These are phyloP conservation scores for Ophonus ardosiacus DNA, from an alignment of 2,888 invertebrate species.

Conservation along the genomic window DNA sequence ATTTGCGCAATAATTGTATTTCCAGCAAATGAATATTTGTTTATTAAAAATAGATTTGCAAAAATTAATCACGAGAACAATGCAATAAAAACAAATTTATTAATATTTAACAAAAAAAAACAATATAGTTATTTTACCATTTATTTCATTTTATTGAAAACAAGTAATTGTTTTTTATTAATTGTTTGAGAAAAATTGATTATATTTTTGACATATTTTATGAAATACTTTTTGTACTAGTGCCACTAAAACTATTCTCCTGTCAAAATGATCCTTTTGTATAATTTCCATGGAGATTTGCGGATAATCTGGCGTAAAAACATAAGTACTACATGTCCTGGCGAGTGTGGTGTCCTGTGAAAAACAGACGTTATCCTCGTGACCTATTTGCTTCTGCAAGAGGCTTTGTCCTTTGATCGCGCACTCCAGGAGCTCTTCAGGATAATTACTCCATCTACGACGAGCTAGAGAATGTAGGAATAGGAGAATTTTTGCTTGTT, in stretches of 20 bases:
- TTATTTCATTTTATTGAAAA: background rate
- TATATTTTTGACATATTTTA: too few relatives aligned
- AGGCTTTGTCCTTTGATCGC: slow-evolving; percentile 24
- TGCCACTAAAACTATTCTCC: background rate
- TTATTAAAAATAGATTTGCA: background rate
- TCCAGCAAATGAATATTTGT: too few relatives aligned
- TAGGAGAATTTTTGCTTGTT: background rate
- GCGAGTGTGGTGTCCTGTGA: background rate
- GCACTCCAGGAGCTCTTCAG: slow-evolving; percentile 1
- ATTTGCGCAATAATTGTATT: background rate
- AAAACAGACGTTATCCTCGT: slow-evolving; percentile 47
- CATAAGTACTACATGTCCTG: background rate
- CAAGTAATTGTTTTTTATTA: background rate
- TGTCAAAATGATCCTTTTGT: background rate
- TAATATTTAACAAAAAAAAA: background rate
- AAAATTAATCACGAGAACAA: background rate
- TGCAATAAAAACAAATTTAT: background rate
- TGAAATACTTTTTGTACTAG: too few relatives aligned
- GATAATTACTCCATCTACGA: slow-evolving; percentile 14
- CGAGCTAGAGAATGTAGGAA: background rate
- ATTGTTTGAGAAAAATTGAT: too few relatives aligned
- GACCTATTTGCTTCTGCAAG: slow-evolving; percentile 43
- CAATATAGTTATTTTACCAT: background rate
- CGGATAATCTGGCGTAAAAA: background rate
- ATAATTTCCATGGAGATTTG: background rate